Evolutionary conservation across 2,888 invertebrate genomes (phyloP), one percentile per base, ranked within the genome.

Genomic region (Bembecia ichneumoniformis): DNA sequence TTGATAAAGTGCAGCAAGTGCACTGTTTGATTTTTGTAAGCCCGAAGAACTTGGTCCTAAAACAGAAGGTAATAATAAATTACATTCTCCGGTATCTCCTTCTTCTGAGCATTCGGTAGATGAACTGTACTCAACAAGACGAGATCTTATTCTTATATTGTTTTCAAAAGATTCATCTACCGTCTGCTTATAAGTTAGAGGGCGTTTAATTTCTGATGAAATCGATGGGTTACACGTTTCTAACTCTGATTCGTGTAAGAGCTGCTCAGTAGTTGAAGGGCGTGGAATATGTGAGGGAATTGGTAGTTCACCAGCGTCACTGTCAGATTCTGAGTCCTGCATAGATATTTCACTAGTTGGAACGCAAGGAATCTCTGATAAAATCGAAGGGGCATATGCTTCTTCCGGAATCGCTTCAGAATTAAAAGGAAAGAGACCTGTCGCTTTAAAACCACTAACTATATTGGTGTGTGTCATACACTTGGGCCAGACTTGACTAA

Each of bases 401-500:
- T 17, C 35, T 52, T 51, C 51, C 16, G 55, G 51, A 13, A 55
- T 55, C 1, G 46, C 50, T 11, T 50, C 43, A 9, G 51, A 50
- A 9, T 53, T 43, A 9, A 50, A 49, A 1, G 53, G 55, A 20
- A 46, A 55, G 9, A 53, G 36, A 9, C 51, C 55, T 11, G 55
- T 51, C 1, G 55, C 51, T 47, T 35, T 51, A 40, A 55, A 51
- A 2, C 55, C 49, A 45, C 17, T 49, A 5, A 28, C 47, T 9
- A 55, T 51, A 35, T 55, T 55, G 7, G 4, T 20, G 11, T 51
- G 50, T 11, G 55, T 51, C 50, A 51, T 51, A 28, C 49, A 50
- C 48, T 55, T 55, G 1, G 50, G 45, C 51, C 51, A 53, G 13
- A 49, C 46, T 46, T 46, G 14, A 46, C 16, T 16, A 16, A 46